Evolutionary conservation across 1,140 invertebrate species (phyloP).

Genomic region (Drosophila pruinosa): DNA sequence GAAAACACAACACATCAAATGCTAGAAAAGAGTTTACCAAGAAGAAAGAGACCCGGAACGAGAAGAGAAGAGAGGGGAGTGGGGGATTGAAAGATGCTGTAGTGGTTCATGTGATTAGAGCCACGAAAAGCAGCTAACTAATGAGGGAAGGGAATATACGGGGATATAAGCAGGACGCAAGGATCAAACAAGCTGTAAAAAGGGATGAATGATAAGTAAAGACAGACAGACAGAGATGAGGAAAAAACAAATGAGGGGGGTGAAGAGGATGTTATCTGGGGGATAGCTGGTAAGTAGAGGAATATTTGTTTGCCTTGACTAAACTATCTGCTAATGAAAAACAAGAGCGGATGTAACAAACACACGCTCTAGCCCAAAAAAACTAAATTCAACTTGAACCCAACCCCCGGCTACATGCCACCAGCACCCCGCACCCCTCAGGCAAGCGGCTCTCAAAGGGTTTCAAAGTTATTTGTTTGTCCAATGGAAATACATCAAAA

Average conservation of each 20-base stretch:
- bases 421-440: not conserved
- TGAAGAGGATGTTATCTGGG: no score
- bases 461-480: constrained; percentile 53
- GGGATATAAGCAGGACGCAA: constrained; percentile 3
- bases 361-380: not conserved
- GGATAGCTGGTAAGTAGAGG: not conserved
- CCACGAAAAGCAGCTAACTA: constrained; percentile 18
- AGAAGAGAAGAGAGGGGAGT: not conserved
- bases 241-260: not conserved
- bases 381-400: not conserved
- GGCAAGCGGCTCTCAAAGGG: constrained; percentile 29
- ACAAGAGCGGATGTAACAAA: constrained; percentile 33
- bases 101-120: constrained; percentile 31
- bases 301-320: constrained; percentile 20
- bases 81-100: not conserved
- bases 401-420: not conserved
- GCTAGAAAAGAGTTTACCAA: not conserved
- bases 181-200: constrained; percentile 42
- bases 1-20: constrained; percentile 4
- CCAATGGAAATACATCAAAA: constrained; percentile 76
- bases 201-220: constrained; percentile 18
- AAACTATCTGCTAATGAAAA: constrained; percentile 77
- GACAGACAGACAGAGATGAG: not conserved
- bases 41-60: not conserved
- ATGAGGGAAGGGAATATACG: constrained; percentile 1